These are phyloP conservation scores for Choloepus hoffmanni DNA, from an alignment of 2,113 vertebrate species.

Conservation along the genomic window DNA sequence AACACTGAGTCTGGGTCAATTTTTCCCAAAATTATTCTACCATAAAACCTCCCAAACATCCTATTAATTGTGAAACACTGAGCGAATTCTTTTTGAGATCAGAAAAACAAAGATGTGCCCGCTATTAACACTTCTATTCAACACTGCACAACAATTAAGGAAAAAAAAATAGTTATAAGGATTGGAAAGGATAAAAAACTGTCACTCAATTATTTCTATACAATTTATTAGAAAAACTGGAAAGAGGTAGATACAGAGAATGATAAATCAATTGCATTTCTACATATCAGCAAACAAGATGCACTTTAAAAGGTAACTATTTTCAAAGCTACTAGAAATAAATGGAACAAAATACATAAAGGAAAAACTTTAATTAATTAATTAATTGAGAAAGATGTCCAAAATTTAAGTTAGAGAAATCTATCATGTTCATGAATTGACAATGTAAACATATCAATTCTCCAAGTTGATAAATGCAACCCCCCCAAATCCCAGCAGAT, in stretches of 20 bases:
- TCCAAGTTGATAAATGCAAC: background rate
- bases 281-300: background rate
- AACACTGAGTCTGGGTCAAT: conserved; percentile 39
- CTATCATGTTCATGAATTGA: conserved; percentile 15
- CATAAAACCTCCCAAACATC: background rate
- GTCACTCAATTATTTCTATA: conserved; percentile 34
- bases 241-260: conserved; percentile 3
- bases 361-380: background rate
- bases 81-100: background rate
- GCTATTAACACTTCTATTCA: background rate
- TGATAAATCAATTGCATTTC: conserved; percentile 29
- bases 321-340: conserved; percentile 49
- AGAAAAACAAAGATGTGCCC: background rate
- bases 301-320: conserved; percentile 19
- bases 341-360: conserved; percentile 34
- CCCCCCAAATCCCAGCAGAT: background rate
- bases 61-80: background rate
- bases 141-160: background rate
- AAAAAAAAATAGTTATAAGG: background rate
- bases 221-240: conserved; percentile 44
- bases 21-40: background rate
- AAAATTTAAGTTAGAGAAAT: conserved; percentile 36
- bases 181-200: conserved; percentile 31
- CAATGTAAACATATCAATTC: conserved; percentile 39
- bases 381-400: conserved; percentile 34